Evolutionary conservation across 2,888 invertebrate genomes (phyloP), one percentile per base, ranked within the genome.

Genomic region (Lottia gigantea): DNA sequence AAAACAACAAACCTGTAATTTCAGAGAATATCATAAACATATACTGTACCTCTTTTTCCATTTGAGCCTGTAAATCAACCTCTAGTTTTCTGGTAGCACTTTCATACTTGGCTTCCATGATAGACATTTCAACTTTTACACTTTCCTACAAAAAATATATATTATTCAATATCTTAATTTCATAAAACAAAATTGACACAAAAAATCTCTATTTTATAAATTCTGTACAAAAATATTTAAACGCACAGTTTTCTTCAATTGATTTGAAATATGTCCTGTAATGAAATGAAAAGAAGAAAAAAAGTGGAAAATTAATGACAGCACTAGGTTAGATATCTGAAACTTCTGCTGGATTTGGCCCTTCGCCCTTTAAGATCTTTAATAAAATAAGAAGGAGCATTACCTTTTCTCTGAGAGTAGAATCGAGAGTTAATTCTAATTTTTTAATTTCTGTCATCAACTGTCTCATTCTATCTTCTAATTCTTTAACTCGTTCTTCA

Each of bases 1-100:
- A n/a, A n/a, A n/a, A n/a, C n/a, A n/a, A n/a, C n/a, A n/a, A n/a
- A n/a, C n/a, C n/a, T n/a, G n/a, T n/a, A n/a, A n/a, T n/a, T n/a
- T n/a, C n/a, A n/a, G n/a, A n/a, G n/a, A n/a, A n/a, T n/a, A n/a
- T n/a, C n/a, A n/a, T n/a, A n/a, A n/a, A n/a, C n/a, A n/a, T n/a
- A n/a, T n/a, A n/a, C n/a, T n/a, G n/a, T n/a, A 85, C 86, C 82
- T 85, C 79, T 78, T 83, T 83, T 71, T 86, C 86, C 81, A 83
- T 81, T 67, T 82, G 78, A 16, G 84, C 75, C 46, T 80, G 80
- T 26, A 86, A 73, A 40, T 85, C 86, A 55, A 85, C 82, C 71
- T 87, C 86, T 64, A 86, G 76, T n/a, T 82, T 80, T 49, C 83
- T 77, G 67, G 81, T 82, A 7, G 80, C 76, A 76, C 80, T 84